Conservation (phyloP, 2,797 vertebrate species). For the Pseudochirops cupreus region DNA sequence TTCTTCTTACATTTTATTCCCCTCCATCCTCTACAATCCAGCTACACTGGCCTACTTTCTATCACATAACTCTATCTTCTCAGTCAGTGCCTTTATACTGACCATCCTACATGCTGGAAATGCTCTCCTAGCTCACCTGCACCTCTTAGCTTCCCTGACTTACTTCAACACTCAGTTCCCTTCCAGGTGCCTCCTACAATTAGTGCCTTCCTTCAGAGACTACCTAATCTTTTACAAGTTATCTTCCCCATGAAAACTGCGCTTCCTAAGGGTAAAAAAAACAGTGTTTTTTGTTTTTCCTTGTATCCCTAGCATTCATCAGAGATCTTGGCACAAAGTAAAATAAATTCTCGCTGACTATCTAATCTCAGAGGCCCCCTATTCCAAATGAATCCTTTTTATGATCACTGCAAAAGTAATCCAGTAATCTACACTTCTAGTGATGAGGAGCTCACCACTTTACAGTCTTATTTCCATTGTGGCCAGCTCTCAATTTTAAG, state of each 20-base stretch:
- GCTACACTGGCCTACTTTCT: neutral
- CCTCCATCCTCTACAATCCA: neutral
- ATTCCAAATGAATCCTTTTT: neutral
- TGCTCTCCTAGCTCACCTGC: neutral
- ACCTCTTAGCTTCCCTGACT: neutral
- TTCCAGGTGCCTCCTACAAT: neutral
- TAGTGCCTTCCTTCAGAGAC: neutral
- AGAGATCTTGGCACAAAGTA: neutral
- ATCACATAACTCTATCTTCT: neutral
- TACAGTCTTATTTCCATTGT: neutral
- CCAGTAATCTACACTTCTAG: neutral
- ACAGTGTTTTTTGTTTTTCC: neutral
- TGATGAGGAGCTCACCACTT: neutral
- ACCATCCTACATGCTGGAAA: neutral
- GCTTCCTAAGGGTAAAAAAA: neutral
- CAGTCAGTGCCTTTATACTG: neutral
- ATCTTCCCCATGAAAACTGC: neutral
- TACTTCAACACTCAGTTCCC: neutral
- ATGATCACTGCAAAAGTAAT: neutral
- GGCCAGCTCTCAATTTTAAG: neutral
- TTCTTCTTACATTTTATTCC: neutral
- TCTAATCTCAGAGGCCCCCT: neutral
- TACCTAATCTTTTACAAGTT: too few species aligned
- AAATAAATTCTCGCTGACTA: neutral
- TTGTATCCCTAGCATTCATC: neutral